These are phyloP conservation scores for Chauna torquata DNA, from an alignment of 2,113 vertebrate species.

Conservation along the genomic window DNA sequence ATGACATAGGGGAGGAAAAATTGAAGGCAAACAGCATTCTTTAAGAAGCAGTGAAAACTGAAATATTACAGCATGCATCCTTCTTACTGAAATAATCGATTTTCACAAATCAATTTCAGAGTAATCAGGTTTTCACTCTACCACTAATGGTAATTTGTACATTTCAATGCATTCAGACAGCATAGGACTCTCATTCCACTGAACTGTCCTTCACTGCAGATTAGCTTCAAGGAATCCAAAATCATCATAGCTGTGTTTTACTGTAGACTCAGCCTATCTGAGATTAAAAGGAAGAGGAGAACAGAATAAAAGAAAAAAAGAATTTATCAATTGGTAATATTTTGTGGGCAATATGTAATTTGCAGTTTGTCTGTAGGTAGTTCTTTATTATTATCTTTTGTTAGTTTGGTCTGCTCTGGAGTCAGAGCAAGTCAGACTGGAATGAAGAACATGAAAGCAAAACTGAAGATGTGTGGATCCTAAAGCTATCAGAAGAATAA, in stretches of 20 bases:
- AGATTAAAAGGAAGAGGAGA: background rate
- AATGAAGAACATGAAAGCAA: slow-evolving; percentile 77
- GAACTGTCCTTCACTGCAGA: background rate
- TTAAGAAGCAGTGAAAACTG: background rate
- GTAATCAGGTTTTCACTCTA: background rate
- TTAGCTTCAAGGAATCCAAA: background rate
- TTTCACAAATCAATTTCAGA: background rate
- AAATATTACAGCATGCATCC: background rate
- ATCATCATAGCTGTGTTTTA: background rate
- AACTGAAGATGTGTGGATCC: slow-evolving; percentile 77
- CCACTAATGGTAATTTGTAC: background rate
- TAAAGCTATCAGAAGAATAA: slow-evolving; percentile 84
- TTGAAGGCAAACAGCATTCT: background rate
- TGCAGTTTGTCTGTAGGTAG: slow-evolving; percentile 60
- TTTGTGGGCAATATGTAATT: slow-evolving; percentile 36
- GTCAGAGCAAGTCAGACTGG: slow-evolving; percentile 78
- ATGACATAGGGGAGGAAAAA: background rate
- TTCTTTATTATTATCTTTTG: slow-evolving; percentile 82
- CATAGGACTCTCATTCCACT: accelerated
- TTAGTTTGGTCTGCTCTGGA: slow-evolving; percentile 86
- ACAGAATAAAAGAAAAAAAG: background rate
- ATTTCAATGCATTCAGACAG: background rate
- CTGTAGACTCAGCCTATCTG: background rate
- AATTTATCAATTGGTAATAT: background rate
- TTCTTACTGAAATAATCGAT: background rate